A percentile compares a stretch with the other conserved stretches of the same genome.
Evolutionary conservation across 2,888 invertebrate species (phyloP).

Genomic region (Zygothrica quintamaculata): DNA sequence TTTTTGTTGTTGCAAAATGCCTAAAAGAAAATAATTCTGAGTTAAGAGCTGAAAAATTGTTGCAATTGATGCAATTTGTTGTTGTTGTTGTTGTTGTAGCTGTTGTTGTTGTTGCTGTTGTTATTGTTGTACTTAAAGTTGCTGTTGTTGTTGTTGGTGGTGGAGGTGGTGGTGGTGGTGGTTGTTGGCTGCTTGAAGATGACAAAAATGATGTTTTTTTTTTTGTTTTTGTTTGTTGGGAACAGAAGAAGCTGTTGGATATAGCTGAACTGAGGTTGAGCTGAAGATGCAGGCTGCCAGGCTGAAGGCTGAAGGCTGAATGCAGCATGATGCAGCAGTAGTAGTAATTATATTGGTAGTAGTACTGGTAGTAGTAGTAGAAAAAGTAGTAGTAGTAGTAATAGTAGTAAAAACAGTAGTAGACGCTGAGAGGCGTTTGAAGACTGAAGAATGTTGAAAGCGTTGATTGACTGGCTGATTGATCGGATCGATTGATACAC

Average conservation of each 20-base stretch:
- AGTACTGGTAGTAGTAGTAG: too few species aligned
- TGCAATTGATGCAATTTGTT: background rate
- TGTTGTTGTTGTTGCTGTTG: slow-evolving; percentile 15
- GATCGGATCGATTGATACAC: slow-evolving; percentile 56
- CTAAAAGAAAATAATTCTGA: background rate
- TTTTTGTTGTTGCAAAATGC: too few species aligned
- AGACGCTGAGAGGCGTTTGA: too few species aligned
- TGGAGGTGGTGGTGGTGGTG: slow-evolving; percentile 30
- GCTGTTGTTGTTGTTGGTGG: slow-evolving; percentile 17
- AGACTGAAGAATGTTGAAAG: slow-evolving; percentile 54
- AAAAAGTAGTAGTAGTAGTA: too few species aligned
- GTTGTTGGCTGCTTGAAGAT: slow-evolving; percentile 57
- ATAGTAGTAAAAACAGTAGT: too few species aligned
- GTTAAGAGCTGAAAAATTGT: too few species aligned
- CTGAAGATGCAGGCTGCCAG: slow-evolving; percentile 35
- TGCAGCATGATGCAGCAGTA: too few species aligned
- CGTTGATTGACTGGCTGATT: slow-evolving; percentile 46
- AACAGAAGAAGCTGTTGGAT: slow-evolving; percentile 52
- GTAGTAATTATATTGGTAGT: too few species aligned
- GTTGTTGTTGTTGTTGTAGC: slow-evolving; percentile 4
- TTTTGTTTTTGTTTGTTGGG: slow-evolving; percentile 21
- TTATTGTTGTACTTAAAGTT: slow-evolving; percentile 26
- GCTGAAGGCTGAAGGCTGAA: slow-evolving; percentile 29
- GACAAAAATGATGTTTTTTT: slow-evolving; percentile 37
- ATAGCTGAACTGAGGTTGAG: slow-evolving; percentile 23